Conservation (phyloP, 1,140 invertebrate genomes). For the Polypedilum vanderplanki region DNA sequence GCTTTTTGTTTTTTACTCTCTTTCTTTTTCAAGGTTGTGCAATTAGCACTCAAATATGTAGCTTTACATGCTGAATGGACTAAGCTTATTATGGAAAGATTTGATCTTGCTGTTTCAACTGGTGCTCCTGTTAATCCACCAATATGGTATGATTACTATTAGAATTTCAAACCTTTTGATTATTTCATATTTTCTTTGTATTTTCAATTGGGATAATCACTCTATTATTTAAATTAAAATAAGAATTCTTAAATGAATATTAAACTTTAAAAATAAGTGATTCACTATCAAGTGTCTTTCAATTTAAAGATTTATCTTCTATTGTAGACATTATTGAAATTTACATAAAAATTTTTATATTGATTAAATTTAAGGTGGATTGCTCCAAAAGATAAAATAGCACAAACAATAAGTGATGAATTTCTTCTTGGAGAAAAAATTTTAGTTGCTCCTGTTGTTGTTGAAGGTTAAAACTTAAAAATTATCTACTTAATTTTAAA, state of each 20-base stretch:
- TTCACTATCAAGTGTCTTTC: too few species aligned
- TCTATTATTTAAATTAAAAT: too few species aligned
- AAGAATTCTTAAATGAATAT: too few species aligned
- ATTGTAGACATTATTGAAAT: too few species aligned
- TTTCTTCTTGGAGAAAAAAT: constrained; percentile 64
- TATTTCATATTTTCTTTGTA: too few species aligned
- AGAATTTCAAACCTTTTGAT: too few species aligned
- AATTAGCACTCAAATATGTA: constrained; percentile 59
- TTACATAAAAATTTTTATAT: too few species aligned
- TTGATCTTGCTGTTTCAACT: constrained; percentile 50
- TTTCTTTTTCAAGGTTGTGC: constrained; percentile 47
- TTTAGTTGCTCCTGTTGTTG: constrained; percentile 62
- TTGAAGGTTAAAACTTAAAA: constrained; percentile 44
- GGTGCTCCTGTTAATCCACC: constrained; percentile 44
- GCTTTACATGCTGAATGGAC: constrained; percentile 61
- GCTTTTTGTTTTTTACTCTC: constrained; percentile 28
- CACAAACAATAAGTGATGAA: constrained; percentile 60
- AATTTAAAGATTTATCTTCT: too few species aligned
- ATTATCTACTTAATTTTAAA: neutral
- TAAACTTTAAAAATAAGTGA: too few species aligned
- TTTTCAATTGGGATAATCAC: too few species aligned
- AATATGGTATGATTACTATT: constrained; percentile 46
- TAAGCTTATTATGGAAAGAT: constrained; percentile 53
- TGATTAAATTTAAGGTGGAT: constrained; percentile 55
- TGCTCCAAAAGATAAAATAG: constrained; percentile 58